Base-by-base conservation (phyloP, 1,140 invertebrate species). In the Anadara kagoshimensis region DNA sequence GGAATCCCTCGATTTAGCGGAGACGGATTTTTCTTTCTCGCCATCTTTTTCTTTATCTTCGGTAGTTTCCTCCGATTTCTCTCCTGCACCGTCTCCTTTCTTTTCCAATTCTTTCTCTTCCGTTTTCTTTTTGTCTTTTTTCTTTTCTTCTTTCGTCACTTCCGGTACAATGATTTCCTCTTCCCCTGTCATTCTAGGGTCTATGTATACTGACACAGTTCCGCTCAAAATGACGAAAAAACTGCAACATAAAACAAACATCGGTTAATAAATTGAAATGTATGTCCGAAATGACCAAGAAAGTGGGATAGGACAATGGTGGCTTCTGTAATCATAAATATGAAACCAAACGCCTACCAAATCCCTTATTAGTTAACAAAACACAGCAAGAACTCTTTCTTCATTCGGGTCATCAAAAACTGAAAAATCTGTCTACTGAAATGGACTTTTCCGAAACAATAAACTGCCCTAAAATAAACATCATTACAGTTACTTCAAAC, bases 201-300 rank as follows among this genome's bases (percentile, higher is more conserved):
- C 85, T 24, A 88, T 87, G 70, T 86, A 88, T 2, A 86, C 81
- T 0, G 82, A 82, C 0, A 82, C 80, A 0, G 73, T 74, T 1
- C 86, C 86, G 29, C 77, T 75, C 16, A 88, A 67, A 18, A 86
- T 81, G 24, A 88, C 74, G 76, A 85, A 87, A 77, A 87, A 87
- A 53, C 86, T 87, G 72, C 12, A 66, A 58, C 2, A 45, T 51
- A 20, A 47, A n/a, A 14, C 29, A 36, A 36, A 36, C 2, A 7
- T 2, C 29, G 29, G 29, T n/a, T n/a, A n/a, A n/a, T n/a, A n/a
- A n/a, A n/a, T n/a, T n/a, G n/a, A n/a, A n/a, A n/a, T n/a, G n/a
- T n/a, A n/a, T n/a, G n/a, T n/a, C n/a, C n/a, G n/a, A n/a, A n/a
- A n/a, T n/a, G n/a, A n/a, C n/a, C n/a, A n/a, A n/a, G n/a, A n/a